Evolutionary conservation across 1,140 invertebrate species (phyloP), one percentile per base, ranked within the genome.

Genomic region (Lepidostoma basale): DNA sequence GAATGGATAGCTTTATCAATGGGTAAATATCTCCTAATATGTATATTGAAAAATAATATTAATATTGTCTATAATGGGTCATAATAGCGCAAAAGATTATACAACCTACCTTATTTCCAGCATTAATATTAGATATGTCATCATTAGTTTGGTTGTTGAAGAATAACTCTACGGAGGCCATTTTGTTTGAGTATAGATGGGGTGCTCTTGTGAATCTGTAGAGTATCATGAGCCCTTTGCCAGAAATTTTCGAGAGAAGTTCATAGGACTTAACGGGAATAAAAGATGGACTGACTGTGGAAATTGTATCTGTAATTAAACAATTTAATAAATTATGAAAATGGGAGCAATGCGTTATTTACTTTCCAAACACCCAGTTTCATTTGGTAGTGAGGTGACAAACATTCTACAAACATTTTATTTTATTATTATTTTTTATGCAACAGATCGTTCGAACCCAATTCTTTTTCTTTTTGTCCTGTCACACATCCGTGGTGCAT

Each of bases 161-260:
- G 16, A 83, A 85, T 54, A 98, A 79, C 79, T 97, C 93, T 6
- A 98, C 83, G 40, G 90, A 92, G 59, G 88, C 88, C 92, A 98
- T 95, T 68, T 85, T 85, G 22, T 89, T 84, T 20, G 93, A 96
- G 79, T 90, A 94, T 56, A 97, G 85, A 78, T 97, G 95, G 23
- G 92, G 92, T 6, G 88, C 86, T 71, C 95, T 86, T 0, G 90
- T 90, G 81, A 92, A 97, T 66, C 91, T 86, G 74, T 89, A 91
- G 18, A 84, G 81, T 22, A 93, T 83, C 73, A 87, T 85, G 25
- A 98, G 79, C 0, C 96, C 96, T 60, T 84, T 85, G 14, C 89
- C 90, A 73, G 80, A 86, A 44, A 96, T 89, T 80, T 90, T 90
- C 75, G 93, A 92, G 12, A 98, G 74, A 33, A 97, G 80, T 83